These are phyloP conservation scores for Jaculus jaculus DNA, from an alignment of 2,113 vertebrate species.

Conservation along the genomic window DNA sequence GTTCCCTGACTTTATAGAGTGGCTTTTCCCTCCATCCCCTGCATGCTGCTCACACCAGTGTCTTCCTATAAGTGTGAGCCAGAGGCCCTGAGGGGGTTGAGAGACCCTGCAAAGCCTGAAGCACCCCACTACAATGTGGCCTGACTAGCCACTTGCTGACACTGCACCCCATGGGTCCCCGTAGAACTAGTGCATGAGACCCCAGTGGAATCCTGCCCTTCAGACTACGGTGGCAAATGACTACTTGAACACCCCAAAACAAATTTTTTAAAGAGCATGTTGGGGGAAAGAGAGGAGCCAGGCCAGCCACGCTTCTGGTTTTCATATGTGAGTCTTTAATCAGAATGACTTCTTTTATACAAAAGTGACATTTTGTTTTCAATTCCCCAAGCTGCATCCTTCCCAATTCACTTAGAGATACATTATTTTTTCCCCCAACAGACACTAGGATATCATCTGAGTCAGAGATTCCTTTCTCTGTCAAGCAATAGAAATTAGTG, in stretches of 20 bases:
- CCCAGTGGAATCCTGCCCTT: background rate
- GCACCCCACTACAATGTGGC: background rate
- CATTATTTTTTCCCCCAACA: conserved; percentile 4
- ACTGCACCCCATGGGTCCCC: background rate
- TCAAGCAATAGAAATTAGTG: conserved; percentile 58
- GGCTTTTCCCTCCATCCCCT: background rate
- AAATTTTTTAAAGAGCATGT: background rate
- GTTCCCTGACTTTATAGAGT: background rate
- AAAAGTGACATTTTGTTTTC: conserved; percentile 30
- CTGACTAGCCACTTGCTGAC: too few relatives aligned
- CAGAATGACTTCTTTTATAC: conserved; percentile 20
- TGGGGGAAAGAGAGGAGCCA: background rate
- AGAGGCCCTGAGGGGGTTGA: background rate
- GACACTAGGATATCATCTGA: background rate
- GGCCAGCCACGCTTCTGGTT: background rate
- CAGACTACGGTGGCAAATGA: background rate
- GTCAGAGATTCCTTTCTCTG: conserved; percentile 46
- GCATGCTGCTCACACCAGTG: background rate
- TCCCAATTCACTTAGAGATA: background rate
- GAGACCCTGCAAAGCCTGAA: background rate
- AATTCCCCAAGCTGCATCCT: background rate
- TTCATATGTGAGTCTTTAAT: background rate
- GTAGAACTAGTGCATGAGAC: background rate
- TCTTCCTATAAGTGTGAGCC: background rate
- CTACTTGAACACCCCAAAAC: conserved; percentile 49